These are phyloP conservation scores for Gallinago jamesoni DNA, from an alignment of 2,113 vertebrate genomes.

Conservation along the genomic window DNA sequence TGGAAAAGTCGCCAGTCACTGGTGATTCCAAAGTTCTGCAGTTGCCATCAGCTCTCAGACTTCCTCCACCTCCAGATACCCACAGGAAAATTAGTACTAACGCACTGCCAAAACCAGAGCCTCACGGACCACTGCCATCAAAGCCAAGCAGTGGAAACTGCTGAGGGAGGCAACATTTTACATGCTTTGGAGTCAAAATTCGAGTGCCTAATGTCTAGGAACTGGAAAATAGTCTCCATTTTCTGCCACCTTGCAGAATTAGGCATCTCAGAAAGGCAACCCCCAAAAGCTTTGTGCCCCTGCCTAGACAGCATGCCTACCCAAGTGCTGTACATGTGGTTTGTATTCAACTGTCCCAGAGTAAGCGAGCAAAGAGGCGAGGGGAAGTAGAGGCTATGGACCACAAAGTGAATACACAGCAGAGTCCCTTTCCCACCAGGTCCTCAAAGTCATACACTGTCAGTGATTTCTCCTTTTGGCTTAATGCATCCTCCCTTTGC, in stretches of 20 bases:
- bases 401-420: neutral
- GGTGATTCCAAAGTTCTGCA: neutral
- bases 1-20: neutral
- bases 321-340: fast-evolving
- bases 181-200: neutral
- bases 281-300: fast-evolving
- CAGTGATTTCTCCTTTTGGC: neutral
- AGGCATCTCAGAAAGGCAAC: neutral
- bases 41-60: neutral
- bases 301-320: neutral
- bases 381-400: neutral
- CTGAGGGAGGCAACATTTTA: neutral
- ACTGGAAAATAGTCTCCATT: neutral
- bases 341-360: neutral
- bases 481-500: neutral
- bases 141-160: neutral
- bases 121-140: neutral
- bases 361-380: fast-evolving
- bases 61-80: neutral
- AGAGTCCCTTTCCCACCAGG: neutral
- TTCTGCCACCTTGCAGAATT: neutral
- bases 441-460: neutral
- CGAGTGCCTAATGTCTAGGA: neutral
- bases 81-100: neutral
- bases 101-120: neutral